Conservation (phyloP, 2,888 invertebrate genomes). For the Epistrophe grossulariae region DNA sequence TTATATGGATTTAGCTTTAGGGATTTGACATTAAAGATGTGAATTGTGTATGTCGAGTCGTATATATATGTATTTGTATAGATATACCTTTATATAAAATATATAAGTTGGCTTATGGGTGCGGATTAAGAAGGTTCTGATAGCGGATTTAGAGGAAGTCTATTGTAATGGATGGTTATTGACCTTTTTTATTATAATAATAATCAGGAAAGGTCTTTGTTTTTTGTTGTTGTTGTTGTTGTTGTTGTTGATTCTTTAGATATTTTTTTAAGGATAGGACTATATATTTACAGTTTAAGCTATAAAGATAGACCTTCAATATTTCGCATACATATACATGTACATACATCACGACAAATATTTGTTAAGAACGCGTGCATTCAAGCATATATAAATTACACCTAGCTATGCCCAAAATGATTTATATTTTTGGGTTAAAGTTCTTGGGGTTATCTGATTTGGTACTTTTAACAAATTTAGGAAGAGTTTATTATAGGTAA, state of each 20-base stretch:
- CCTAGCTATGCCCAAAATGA: neutral
- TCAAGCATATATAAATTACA: conserved; percentile 5
- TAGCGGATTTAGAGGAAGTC: conserved; percentile 40
- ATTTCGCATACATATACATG: neutral
- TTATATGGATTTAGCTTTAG: conserved; percentile 41
- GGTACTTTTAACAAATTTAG: neutral
- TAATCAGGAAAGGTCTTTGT: conserved; percentile 24
- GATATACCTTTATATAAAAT: neutral
- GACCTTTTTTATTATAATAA: conserved; percentile 42
- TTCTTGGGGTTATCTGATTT: neutral
- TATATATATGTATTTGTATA: neutral
- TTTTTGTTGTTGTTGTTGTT: neutral
- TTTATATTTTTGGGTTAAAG: neutral
- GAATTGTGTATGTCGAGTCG: conserved; percentile 19
- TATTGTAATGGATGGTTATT: conserved; percentile 44
- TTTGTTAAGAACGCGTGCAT: neutral
- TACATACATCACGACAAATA: neutral
- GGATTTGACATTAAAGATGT: conserved; percentile 45
- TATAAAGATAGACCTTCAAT: neutral
- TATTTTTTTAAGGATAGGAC: conserved; percentile 9
- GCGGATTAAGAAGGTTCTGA: conserved; percentile 42
- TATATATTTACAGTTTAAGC: neutral
- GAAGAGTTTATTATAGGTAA: neutral
- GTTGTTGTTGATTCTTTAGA: neutral
- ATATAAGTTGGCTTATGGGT: conserved; percentile 39